phyloP scores from a whole-genome alignment of 2,888 invertebrate genomes.

The Dyspetes luteomarginatus region DNA sequence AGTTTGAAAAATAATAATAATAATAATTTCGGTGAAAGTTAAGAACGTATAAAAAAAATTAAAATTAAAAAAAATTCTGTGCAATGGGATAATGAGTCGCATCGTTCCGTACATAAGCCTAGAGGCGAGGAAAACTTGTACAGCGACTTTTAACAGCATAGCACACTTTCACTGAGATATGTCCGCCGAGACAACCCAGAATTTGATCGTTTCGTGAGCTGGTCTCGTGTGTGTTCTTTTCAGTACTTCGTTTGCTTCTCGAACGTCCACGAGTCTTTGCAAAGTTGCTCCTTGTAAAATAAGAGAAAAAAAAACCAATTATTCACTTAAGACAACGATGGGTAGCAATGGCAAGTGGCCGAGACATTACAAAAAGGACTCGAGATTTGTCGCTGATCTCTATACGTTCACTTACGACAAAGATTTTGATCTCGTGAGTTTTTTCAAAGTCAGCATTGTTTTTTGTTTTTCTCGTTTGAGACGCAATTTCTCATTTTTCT shows the following conservation, averaged over 20 bases:
- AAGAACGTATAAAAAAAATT: not conserved
- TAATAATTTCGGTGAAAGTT: not conserved
- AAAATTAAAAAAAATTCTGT: no score
- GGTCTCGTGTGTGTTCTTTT: constrained; percentile 9
- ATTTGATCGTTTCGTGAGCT: constrained; percentile 13
- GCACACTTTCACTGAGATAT: constrained; percentile 61
- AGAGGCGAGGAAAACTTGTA: constrained; percentile 60
- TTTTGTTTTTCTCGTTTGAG: not conserved
- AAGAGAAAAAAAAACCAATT: not conserved
- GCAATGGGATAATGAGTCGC: not conserved
- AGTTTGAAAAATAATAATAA: not conserved
- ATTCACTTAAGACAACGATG: constrained; percentile 61
- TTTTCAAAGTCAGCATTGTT: not conserved
- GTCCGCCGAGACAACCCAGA: not conserved
- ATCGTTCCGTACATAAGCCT: constrained; percentile 13
- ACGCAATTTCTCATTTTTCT: constrained; percentile 14
- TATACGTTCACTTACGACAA: constrained; percentile 94
- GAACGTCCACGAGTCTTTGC: not conserved
- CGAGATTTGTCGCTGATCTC: constrained; percentile 91
- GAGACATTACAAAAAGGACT: constrained; percentile 94
- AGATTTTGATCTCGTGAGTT: constrained; percentile 84
- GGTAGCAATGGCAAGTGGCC: constrained; percentile 83
- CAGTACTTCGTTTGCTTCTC: not conserved
- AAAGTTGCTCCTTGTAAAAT: not conserved
- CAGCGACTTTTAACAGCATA: constrained; percentile 28